A percentile compares a stretch with the other conserved stretches of the same genome.
These are phyloP conservation scores for Ceriagrion tenellum DNA, from an alignment of 2,888 invertebrate genomes.

Conservation along the genomic window DNA sequence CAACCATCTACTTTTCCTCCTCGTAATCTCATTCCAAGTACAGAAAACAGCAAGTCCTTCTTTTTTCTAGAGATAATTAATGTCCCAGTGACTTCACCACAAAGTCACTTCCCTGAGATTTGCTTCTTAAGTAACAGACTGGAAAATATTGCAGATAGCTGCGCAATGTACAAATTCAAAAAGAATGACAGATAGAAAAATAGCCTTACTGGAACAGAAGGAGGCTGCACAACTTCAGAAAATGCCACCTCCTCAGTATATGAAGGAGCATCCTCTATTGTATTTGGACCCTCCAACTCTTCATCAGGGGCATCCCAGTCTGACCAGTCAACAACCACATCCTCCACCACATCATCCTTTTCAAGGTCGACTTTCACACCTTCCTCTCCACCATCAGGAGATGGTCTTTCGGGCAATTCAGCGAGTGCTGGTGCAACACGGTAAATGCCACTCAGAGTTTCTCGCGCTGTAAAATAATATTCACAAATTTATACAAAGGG, in stretches of 20 bases:
- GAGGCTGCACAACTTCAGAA: background rate
- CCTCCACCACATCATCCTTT: slow-evolving; percentile 78
- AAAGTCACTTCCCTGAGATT: no score
- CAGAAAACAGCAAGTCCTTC: no score
- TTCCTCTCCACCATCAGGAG: slow-evolving; percentile 92
- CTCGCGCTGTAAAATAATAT: background rate
- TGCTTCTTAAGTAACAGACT: no score
- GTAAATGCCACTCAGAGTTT: background rate
- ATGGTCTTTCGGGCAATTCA: slow-evolving; percentile 85
- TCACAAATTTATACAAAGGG: background rate
- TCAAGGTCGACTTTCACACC: slow-evolving; percentile 78
- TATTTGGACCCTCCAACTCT: background rate
- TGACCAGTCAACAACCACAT: slow-evolving; percentile 87
- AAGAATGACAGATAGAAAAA: background rate
- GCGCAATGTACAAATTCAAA: background rate
- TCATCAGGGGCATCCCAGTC: slow-evolving; percentile 84
- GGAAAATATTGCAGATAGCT: no score
- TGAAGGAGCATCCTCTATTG: background rate
- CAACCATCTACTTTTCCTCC: no score
- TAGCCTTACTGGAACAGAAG: background rate
- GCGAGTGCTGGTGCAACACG: slow-evolving; percentile 71
- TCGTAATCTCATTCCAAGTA: no score
- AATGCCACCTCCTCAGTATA: background rate
- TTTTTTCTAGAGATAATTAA: no score
- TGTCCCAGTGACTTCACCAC: no score